A percentile compares a stretch with the other conserved stretches of the same genome.
Conservation (phyloP, 2,113 vertebrate species). For the Geococcyx californianus region DNA sequence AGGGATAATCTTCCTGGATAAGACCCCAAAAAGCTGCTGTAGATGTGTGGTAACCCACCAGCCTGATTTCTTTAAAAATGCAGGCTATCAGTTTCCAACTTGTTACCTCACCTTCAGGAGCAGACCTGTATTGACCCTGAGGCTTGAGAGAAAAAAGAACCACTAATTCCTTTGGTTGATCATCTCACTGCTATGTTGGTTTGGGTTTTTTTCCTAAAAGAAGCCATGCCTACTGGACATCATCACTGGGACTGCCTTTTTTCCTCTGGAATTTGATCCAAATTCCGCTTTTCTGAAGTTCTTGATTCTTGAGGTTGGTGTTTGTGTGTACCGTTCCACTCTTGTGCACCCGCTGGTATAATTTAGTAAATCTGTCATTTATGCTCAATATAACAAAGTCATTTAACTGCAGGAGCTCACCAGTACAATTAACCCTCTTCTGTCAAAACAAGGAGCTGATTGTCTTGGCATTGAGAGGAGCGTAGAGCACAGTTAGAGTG, state of each 20-base stretch:
- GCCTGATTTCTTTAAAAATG: background rate
- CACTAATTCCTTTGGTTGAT: background rate
- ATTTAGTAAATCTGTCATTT: slow-evolving; percentile 35
- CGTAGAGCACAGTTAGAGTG: background rate
- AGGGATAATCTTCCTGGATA: background rate
- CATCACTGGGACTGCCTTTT: background rate
- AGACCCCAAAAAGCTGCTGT: background rate
- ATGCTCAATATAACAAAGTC: background rate
- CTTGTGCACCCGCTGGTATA: background rate
- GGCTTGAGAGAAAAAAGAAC: background rate
- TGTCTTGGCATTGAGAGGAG: slow-evolving; percentile 45
- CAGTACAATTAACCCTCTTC: slow-evolving; percentile 50
- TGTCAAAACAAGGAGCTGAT: slow-evolving; percentile 35
- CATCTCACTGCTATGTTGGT: background rate
- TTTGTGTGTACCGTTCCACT: background rate
- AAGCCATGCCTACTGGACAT: background rate
- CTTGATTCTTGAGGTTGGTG: background rate
- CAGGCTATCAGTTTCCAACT: background rate
- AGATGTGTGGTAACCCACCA: background rate
- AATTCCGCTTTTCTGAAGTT: background rate
- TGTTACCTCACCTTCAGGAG: background rate
- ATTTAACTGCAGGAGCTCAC: slow-evolving; percentile 38
- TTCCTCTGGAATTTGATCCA: background rate
- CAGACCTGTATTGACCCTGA: background rate
- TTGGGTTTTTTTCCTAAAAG: background rate